Base-by-base conservation (phyloP, 1,140 invertebrate species). In the Papilio polyxenes region DNA sequence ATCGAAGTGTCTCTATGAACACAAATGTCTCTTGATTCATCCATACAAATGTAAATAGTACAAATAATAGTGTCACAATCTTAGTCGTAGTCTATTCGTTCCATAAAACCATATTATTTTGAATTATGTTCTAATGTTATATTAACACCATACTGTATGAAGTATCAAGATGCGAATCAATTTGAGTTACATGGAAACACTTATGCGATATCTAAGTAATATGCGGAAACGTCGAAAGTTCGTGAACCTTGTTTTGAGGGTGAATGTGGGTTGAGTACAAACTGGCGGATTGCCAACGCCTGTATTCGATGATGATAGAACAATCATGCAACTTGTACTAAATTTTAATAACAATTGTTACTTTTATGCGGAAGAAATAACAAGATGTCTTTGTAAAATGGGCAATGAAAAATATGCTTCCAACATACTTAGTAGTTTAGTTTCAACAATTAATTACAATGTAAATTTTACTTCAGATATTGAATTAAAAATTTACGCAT, bases 151-250 rank as follows among this genome's bases (percentile, higher is more conserved):
- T 37, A 15, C 10, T n/a, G 51, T 37, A 40, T 79, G 17, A 59
- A 80, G 59, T 80, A 37, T 23, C 5, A 44, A 44, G 62, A 80
- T 80, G 78, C 44, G 37, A 69, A 69, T 69, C 78, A 65, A 69
- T 65, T 80, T 80, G 69, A 80, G 56, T 49, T 76, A 82, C 44
- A 31, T 56, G 40, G 59, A 31, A 69, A 69, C 78, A 44, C 59
- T 80, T 80, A 69, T 69, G 56, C 20, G 78, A 80, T 80, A 69
- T 80, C 78, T 62, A 44, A 31, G 78, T 78, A 83, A 82, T 83
- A 87, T 90, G 85, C 86, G 90, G 88, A 89, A 88, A 90, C 91
- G 87, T 90, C 86, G 86, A 85, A 83, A 85, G 91, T 89, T 92
- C 89, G 88, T 92, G 92, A 90, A 86, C 89, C 91, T 85, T 74